Evolutionary conservation across 2,797 vertebrate species (phyloP).

Genomic region (Lepilemur septentrionalis): DNA sequence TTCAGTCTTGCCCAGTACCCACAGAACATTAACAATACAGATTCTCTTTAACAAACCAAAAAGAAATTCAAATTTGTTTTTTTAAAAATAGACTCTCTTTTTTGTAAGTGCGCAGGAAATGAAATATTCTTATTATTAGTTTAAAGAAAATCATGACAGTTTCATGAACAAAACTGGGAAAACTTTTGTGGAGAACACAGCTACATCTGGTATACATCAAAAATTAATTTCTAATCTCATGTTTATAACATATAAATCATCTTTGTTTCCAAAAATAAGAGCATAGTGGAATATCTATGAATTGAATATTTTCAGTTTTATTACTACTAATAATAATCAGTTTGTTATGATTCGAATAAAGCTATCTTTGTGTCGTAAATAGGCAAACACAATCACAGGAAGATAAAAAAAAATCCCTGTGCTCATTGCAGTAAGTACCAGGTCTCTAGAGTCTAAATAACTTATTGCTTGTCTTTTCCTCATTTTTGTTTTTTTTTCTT

Average conservation of each 20-base stretch:
- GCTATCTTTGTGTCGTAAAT: neutral
- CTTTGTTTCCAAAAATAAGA: conserved; percentile 44
- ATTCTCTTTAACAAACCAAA: conserved; percentile 25
- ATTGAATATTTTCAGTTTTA: conserved; percentile 13
- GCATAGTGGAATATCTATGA: neutral
- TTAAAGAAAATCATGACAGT: conserved; percentile 43
- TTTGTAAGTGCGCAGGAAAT: conserved; percentile 47
- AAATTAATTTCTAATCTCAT: conserved; percentile 41
- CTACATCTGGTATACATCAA: conserved; percentile 27
- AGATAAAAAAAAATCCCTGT: neutral
- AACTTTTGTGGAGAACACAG: neutral
- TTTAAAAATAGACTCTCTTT: neutral
- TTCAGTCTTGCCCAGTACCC: neutral
- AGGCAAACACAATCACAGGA: neutral
- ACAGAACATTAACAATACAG: neutral
- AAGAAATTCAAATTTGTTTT: neutral
- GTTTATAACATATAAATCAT: conserved; percentile 36
- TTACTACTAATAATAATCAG: neutral
- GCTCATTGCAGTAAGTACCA: neutral
- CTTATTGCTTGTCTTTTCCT: neutral
- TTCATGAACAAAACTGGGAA: conserved; percentile 8
- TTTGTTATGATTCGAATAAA: neutral
- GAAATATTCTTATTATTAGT: conserved; percentile 15
- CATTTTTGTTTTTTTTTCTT: neutral
- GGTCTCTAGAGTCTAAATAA: neutral